A percentile compares a stretch with the other conserved stretches of the same genome.
These are phyloP conservation scores for Sisyra nigra DNA, from an alignment of 2,888 invertebrate species.

Conservation along the genomic window DNA sequence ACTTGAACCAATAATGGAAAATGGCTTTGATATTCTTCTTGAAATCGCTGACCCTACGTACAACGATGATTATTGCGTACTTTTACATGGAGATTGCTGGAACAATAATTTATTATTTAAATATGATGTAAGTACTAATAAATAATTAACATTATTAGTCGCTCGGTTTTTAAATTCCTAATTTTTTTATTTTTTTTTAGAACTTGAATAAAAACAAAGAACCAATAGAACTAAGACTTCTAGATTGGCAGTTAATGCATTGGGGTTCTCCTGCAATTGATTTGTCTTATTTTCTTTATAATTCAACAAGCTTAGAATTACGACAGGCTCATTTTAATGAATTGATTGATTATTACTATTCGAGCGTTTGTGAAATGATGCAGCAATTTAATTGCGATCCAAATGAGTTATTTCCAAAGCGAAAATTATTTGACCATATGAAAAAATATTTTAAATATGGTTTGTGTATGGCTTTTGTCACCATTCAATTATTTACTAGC, in stretches of 20 bases:
- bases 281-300: constrained; percentile 21
- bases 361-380: constrained; percentile 16
- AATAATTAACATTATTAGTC: too few species aligned
- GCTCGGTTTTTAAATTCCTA: too few species aligned
- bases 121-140: constrained; percentile 16
- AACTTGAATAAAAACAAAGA: constrained; percentile 10
- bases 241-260: constrained; percentile 19
- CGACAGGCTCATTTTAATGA: constrained; percentile 18
- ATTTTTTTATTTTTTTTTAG: background rate
- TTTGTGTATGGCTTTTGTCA: constrained; percentile 16
- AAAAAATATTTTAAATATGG: constrained; percentile 17
- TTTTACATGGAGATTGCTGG: constrained; percentile 21
- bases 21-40: too few species aligned
- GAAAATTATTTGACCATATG: constrained; percentile 17
- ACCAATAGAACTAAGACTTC: constrained; percentile 16
- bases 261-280: constrained; percentile 19
- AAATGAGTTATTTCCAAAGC: constrained; percentile 18
- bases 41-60: background rate
- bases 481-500: constrained; percentile 16
- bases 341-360: constrained; percentile 19
- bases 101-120: constrained; percentile 21
- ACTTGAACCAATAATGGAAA: background rate
- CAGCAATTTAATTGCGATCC: constrained; percentile 16
- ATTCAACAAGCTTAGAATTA: constrained; percentile 17
- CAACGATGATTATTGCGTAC: constrained; percentile 11